Conservation (phyloP, 2,797 vertebrate species). For the Pangasius larnaudii region DNA sequence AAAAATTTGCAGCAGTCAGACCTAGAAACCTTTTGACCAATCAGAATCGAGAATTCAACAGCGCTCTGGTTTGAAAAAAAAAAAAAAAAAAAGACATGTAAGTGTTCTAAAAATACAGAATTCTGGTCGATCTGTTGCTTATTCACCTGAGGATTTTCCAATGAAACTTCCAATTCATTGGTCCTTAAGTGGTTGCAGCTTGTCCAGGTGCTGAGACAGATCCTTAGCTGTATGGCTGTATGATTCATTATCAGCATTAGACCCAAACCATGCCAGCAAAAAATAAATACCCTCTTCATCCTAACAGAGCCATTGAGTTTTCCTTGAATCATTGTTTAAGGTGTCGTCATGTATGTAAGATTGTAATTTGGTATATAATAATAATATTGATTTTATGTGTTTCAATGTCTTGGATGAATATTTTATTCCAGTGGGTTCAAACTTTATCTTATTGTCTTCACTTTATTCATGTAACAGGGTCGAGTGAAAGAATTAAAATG, state of each 20-base stretch:
- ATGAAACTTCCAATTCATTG: background rate
- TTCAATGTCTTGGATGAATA: background rate
- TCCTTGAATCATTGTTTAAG: background rate
- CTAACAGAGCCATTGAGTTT: background rate
- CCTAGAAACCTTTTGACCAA: background rate
- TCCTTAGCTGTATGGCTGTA: background rate
- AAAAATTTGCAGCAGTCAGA: background rate
- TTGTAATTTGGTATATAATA: background rate
- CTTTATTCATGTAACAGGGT: too few species aligned
- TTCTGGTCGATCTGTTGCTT: background rate
- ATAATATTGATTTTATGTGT: too few species aligned
- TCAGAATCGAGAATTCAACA: background rate
- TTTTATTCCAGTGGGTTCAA: background rate
- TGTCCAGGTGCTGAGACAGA: background rate
- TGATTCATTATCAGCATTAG: background rate
- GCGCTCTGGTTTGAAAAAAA: too few species aligned
- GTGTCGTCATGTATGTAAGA: background rate
- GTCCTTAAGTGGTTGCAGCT: background rate
- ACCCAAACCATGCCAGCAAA: background rate
- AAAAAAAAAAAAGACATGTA: background rate
- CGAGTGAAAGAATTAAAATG: too few species aligned
- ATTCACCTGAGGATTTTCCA: background rate
- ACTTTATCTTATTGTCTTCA: background rate
- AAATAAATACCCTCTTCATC: background rate
- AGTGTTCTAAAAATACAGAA: background rate